Percentiles rank a stretch among this genome's conserved stretches.
phyloP scores from a whole-genome alignment of 2,888 invertebrate species.

The Drosophila pseudotalamancana region DNA sequence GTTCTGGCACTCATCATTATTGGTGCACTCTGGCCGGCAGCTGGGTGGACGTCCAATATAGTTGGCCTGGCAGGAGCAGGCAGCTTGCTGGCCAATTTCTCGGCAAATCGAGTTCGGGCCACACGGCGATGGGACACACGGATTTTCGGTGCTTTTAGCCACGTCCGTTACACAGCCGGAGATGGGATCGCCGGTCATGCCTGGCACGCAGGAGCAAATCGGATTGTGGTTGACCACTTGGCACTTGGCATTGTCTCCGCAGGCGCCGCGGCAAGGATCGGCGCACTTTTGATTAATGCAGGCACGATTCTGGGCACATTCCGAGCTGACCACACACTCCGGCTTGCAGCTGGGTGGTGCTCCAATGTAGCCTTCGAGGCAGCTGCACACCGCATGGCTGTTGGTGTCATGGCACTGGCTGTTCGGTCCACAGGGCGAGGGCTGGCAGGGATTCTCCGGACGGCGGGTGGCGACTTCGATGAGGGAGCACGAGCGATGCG shows the following conservation, averaged over 20 bases:
- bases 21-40: constrained; percentile 93
- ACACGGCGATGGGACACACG: constrained; percentile 92
- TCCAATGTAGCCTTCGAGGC: constrained; percentile 87
- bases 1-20: constrained; percentile 92
- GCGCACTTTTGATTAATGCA: constrained; percentile 87
- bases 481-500: constrained; percentile 87
- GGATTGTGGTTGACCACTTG: constrained; percentile 89
- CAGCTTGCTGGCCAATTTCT: constrained; percentile 92
- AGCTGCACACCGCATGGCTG: constrained; percentile 88
- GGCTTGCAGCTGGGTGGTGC: constrained; percentile 88
- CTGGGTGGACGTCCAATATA: constrained; percentile 94
- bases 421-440: constrained; percentile 89
- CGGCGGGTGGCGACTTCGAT: constrained; percentile 76
- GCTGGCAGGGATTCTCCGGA: constrained; percentile 86
- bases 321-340: constrained; percentile 88
- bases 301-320: constrained; percentile 88
- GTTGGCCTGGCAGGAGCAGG: constrained; percentile 92
- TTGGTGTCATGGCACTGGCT: constrained; percentile 87
- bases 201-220: constrained; percentile 87
- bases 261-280: constrained; percentile 89
- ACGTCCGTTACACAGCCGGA: constrained; percentile 85
- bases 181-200: constrained; percentile 88
- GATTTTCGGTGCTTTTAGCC: constrained; percentile 85
- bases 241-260: constrained; percentile 88
- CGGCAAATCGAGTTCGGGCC: constrained; percentile 93